Percentiles rank a stretch among this genome's conserved stretches.
phyloP scores from a whole-genome alignment of 2,113 vertebrate species.

The Pelobates fuscus region DNA sequence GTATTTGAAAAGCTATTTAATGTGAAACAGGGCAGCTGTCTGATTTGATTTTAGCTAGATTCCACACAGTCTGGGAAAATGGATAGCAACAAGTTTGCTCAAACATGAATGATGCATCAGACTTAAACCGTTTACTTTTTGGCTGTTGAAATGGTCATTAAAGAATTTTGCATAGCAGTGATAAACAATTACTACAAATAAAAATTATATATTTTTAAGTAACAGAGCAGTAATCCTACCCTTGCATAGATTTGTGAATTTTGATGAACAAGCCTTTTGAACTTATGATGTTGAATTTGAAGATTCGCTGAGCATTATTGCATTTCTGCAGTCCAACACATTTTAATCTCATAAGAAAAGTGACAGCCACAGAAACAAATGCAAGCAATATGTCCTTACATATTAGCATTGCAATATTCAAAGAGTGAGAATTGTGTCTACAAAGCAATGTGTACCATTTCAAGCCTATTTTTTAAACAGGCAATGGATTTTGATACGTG shows the following conservation, averaged over 20 bases:
- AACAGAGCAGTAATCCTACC: background rate
- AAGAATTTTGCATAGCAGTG: conserved; percentile 14
- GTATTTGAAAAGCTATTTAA: conserved; percentile 27
- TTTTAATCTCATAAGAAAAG: conserved; percentile 46
- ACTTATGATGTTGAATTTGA: conserved; percentile 10
- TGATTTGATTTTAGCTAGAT: conserved; percentile 37
- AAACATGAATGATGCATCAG: conserved; percentile 6
- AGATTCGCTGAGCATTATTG: conserved; percentile 26
- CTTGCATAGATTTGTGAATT: conserved; percentile 1
- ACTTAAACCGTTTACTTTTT: background rate
- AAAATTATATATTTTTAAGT: background rate
- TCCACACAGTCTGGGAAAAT: conserved; percentile 32
- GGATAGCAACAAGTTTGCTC: conserved; percentile 21
- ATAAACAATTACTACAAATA: conserved; percentile 24
- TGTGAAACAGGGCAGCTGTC: conserved; percentile 38
- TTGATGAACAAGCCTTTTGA: conserved; percentile 30
- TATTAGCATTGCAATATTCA: conserved; percentile 36
- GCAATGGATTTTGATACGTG: conserved; percentile 25
- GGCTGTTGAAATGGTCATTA: conserved; percentile 25
- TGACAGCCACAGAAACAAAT: conserved; percentile 30
- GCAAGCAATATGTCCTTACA: conserved; percentile 43
- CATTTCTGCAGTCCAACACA: conserved; percentile 36
- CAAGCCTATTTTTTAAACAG: conserved; percentile 30
- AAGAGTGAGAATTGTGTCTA: conserved; percentile 41
- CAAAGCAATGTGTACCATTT: conserved; percentile 37